Evolutionary conservation across 2,797 vertebrate genomes (phyloP).

Genomic region (Molossus alvarezi): DNA sequence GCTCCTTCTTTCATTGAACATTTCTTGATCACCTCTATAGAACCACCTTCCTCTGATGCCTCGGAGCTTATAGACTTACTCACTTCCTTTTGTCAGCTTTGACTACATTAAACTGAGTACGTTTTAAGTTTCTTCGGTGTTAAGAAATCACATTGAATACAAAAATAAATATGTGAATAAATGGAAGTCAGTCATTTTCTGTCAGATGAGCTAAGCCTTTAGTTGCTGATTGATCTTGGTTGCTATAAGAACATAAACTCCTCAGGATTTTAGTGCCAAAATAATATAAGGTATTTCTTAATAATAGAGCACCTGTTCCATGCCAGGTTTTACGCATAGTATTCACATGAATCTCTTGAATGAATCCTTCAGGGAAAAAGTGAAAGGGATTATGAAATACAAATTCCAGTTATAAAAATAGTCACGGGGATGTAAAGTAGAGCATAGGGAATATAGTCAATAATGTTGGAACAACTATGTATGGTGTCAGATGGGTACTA

Average conservation of each 20-base stretch:
- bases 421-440: neutral
- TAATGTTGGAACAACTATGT: neutral
- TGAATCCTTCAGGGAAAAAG: neutral
- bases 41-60: neutral
- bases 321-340: neutral
- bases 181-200: neutral
- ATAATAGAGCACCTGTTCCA: neutral
- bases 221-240: neutral
- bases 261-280: slow-evolving; percentile 5
- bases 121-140: neutral
- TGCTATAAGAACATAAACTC: slow-evolving; percentile 43
- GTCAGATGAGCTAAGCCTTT: neutral
- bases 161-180: neutral
- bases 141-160: neutral
- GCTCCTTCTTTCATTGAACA: neutral
- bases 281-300: neutral
- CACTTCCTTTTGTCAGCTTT: neutral
- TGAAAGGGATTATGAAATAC: neutral
- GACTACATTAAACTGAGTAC: neutral
- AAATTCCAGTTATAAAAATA: neutral
- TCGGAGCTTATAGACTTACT: neutral
- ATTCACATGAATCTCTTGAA: neutral
- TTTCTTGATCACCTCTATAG: neutral
- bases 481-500: neutral
- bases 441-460: neutral